phyloP scores from a whole-genome alignment of 2,113 vertebrate genomes.

The Petrocephalus microphthalmus region DNA sequence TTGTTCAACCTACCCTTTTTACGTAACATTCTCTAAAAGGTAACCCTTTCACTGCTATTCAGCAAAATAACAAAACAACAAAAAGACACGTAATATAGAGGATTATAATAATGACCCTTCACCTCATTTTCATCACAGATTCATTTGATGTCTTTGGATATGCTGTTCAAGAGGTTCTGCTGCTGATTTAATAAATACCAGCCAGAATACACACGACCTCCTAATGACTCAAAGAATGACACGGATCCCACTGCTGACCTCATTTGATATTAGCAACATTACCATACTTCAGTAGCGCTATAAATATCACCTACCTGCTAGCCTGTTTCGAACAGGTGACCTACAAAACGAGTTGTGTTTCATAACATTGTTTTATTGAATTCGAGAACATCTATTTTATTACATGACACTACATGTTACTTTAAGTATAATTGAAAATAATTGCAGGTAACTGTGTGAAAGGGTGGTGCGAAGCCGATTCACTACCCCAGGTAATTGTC shows the following conservation, averaged over 20 bases:
- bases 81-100: neutral
- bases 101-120: neutral
- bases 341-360: neutral
- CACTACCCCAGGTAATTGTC: neutral
- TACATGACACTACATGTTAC: neutral
- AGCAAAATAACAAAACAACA: too few species aligned
- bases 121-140: neutral
- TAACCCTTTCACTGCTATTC: too few species aligned
- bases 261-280: neutral
- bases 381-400: neutral
- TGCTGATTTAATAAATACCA: neutral
- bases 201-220: neutral
- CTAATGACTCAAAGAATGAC: neutral
- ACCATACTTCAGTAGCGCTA: neutral
- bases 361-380: neutral
- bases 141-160: neutral
- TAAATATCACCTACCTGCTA: neutral
- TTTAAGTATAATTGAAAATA: neutral
- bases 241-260: neutral
- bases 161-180: neutral
- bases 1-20: too few species aligned
- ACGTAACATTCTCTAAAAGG: too few species aligned
- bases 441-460: neutral
- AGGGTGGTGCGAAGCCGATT: neutral
- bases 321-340: neutral